Evolutionary conservation across 2,888 invertebrate species (phyloP), one percentile per base, ranked within the genome.

Genomic region (Hipparchia semele): DNA sequence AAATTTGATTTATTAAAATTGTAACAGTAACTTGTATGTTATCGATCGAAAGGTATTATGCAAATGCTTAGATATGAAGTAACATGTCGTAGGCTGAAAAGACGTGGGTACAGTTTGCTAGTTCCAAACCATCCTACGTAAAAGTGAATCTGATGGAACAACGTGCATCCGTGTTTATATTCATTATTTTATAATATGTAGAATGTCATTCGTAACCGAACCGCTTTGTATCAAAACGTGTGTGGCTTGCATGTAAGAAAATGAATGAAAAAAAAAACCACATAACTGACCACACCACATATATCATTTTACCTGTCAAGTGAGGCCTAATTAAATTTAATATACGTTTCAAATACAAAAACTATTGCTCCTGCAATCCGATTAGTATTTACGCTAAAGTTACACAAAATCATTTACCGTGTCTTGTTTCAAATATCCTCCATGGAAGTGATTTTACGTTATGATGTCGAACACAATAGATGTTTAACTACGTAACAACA

Each of bases 401-500:
- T 64, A 45, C n/a, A 56, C 45, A 9, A 51, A 61, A 13, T 9
- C 62, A 56, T 33, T 67, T 72, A 62, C 33, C 71, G 67, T 61
- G 71, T 6, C 10, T 54, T 46, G 58, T 68, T 68, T 58, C 23
- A 58, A 56, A 23, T 66, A 69, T 69, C 69, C 60, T 53, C 33
- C 66, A 39, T 54, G 39, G 45, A 8, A 23, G 53, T 45, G 53
- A 51, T 54, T 66, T 71, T 46, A 46, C 59, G 68, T 62, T 74
- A 62, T 71, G 60, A 54, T 64, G 60, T 60, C 51, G 33, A 69
- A 60, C 33, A 74, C 77, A 76, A 74, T 75, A 59, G 39, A 54
- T 73, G 68, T 75, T 75, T 75, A 73, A 49, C 74, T 71, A 70
- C 73, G 65, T 73, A 67, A 68, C 59, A 78, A 78, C 76, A 71